Evolutionary conservation across 2,797 vertebrate genomes (phyloP), one percentile per base, ranked within the genome.

Genomic region (Cercopithecus diana): DNA sequence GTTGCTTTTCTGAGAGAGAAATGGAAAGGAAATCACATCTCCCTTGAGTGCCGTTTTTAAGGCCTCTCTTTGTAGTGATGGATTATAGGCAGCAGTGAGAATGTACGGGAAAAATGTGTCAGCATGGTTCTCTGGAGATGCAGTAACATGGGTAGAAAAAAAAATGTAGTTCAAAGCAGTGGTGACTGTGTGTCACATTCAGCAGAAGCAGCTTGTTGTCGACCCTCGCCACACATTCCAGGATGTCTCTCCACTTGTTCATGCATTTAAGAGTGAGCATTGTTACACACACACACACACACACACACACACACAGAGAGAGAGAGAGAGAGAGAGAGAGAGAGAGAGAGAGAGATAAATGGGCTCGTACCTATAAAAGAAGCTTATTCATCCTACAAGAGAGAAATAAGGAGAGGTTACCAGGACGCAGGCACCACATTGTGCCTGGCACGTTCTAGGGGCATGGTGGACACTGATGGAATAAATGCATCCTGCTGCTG

Each of bases 1-100:
- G 90, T 45, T 96, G 90, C 57, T 97, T 94, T 97, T 97, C 93
- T 84, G 88, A 94, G 87, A 96, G 90, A 96, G 67, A 94, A 84
- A 58, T 84, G 58, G 98, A 97, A 82, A 97, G 70, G 92, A 95
- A 77, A 90, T 98, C 81, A 96, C 55, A 81, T 93, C 81, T 97
- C 96, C 85, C 73, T 33, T 0, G 83, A 84, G 96, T 77, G 43
- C 96, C 28, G 50, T 94, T 50, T 72, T 97, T 96, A 98, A 95
- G 86, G 95, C 94, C 85, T 96, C 64, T 94, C 90, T 87, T 93
- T 41, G 77, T 75, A 92, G 83, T 92, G 96, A 98, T 94, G 86
- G 95, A 90, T 97, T 98, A 86, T 43, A 97, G 96, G 84, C 94
- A 91, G 87, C 52, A 50, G 81, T 26, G 67, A 88, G 88, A 85